Evolutionary conservation across 2,888 invertebrate species (phyloP), one percentile per base, ranked within the genome.

Genomic region (Criorhina ranunculi): DNA sequence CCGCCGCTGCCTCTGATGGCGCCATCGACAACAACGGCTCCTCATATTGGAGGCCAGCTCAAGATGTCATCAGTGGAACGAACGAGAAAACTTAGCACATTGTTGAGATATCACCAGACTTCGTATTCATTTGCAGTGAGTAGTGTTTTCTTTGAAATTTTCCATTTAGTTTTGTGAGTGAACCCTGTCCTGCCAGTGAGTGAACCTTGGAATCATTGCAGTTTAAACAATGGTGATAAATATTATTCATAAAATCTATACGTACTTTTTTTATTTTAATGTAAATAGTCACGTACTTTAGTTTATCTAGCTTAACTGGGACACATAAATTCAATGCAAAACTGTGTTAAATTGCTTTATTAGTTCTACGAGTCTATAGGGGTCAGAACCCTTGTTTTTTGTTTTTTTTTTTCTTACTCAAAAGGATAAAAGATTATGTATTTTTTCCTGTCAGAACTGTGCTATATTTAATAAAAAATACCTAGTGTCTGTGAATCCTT

Each of bases 51-150:
- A 8, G 53, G 46, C 17, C 86, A 70, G 8, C 57, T 81, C 15
- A 81, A 79, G 67, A 88, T 89, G 37, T 88, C 91, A 33, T 88
- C 89, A 0, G 88, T 89, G 8, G 91, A 91, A 73, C 88, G 90
- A 11, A 91, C 91, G 11, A 88, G 91, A 37, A 90, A 89, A 24
- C 87, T 91, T 1, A 91, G 90, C 66, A 88, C 88, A 40, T 86
- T 91, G 35, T 76, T 91, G 1, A 89, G 89, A 72, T 80, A 88
- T 73, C 88, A 88, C 15, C 83, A 73, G 40, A 64, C 44, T 6
- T 75, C 69, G 12, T 57, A 60, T 60, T 81, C 64, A 24, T 49
- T 73, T 49, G 49, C 67, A 51, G 87, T 87, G 76, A 86, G 87
- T 81, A 67, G 31, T 19, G 19, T 17, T 17, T 11, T 46, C 17